Evolutionary conservation across 2,888 invertebrate species (phyloP).

Genomic region (Chirona hameri): DNA sequence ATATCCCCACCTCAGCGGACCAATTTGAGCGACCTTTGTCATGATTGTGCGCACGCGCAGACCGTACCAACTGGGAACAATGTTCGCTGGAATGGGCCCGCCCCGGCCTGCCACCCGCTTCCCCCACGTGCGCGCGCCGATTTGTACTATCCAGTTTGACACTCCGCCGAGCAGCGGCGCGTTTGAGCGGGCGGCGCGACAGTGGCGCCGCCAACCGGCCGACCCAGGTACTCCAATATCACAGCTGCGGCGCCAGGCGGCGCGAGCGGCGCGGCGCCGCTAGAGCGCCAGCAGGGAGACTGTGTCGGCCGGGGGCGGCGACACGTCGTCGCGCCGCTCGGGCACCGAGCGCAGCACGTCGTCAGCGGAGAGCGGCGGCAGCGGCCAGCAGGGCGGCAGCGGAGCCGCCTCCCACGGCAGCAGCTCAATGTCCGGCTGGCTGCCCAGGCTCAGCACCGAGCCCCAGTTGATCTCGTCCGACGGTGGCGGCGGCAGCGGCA

Average conservation of each 20-base stretch:
- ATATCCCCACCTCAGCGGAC: neutral
- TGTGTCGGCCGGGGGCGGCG: neutral
- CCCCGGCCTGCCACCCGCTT: neutral
- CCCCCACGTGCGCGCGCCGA: neutral
- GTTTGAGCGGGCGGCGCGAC: neutral
- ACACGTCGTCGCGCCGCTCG: neutral
- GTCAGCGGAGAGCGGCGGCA: conserved; percentile 46
- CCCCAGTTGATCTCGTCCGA: conserved; percentile 83
- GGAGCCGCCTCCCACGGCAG: conserved; percentile 24
- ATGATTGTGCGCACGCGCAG: neutral
- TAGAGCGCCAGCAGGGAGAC: conserved; percentile 10
- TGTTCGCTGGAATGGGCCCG: neutral
- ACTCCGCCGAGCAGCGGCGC: neutral
- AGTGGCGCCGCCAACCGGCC: neutral
- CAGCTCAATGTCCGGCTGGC: conserved; percentile 73
- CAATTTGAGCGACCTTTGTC: neutral
- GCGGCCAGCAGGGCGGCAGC: conserved; percentile 33
- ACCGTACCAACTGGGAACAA: neutral
- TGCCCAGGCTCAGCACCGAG: conserved; percentile 79
- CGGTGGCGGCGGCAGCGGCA: conserved; percentile 36
- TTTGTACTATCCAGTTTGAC: neutral
- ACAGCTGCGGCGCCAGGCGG: conserved; percentile 8
- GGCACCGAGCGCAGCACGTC: conserved; percentile 49
- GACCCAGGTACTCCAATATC: conserved; percentile 14
- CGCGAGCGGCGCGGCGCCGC: neutral